Percentiles rank a stretch among this genome's conserved stretches.
phyloP scores from a whole-genome alignment of 2,113 vertebrate species.

The Arizona elegans region DNA sequence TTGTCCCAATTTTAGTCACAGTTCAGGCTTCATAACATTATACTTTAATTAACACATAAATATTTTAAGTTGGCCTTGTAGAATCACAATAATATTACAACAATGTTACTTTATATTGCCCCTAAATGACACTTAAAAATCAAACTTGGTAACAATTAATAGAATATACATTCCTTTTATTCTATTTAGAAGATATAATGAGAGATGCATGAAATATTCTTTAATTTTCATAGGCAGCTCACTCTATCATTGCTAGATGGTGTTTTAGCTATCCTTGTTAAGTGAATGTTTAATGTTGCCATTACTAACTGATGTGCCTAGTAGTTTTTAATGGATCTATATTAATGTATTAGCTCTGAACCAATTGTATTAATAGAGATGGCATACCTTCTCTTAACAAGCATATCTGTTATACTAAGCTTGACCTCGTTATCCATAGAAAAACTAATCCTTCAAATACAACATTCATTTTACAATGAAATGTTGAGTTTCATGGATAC shows the following conservation, averaged over 20 bases:
- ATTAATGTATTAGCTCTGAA: conserved; percentile 43
- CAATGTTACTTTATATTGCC: conserved; percentile 53
- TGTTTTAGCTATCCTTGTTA: neutral
- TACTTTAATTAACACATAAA: conserved; percentile 65
- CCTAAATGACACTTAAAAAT: conserved; percentile 36
- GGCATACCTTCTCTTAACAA: conserved; percentile 31
- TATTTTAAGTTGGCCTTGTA: conserved; percentile 66
- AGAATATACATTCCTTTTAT: conserved; percentile 48
- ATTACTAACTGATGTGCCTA: conserved; percentile 20
- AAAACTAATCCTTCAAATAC: conserved; percentile 18
- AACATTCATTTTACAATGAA: conserved; percentile 49
- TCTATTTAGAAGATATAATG: conserved; percentile 54
- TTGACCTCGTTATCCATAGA: conserved; percentile 14
- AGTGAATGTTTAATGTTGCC: neutral
- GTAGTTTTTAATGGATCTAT: conserved; percentile 29
- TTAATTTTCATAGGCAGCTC: conserved; percentile 45
- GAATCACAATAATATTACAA: conserved; percentile 53
- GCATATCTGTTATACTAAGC: conserved; percentile 12
- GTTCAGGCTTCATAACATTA: conserved; percentile 54
- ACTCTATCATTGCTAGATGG: conserved; percentile 9
- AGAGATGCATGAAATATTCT: conserved; percentile 27
- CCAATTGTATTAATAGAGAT: conserved; percentile 15
- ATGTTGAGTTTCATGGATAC: conserved; percentile 37
- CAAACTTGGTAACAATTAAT: conserved; percentile 48
- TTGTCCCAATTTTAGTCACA: conserved; percentile 43